phyloP scores from a whole-genome alignment of 2,888 invertebrate species.

The Hydrotaea diabolus region DNA sequence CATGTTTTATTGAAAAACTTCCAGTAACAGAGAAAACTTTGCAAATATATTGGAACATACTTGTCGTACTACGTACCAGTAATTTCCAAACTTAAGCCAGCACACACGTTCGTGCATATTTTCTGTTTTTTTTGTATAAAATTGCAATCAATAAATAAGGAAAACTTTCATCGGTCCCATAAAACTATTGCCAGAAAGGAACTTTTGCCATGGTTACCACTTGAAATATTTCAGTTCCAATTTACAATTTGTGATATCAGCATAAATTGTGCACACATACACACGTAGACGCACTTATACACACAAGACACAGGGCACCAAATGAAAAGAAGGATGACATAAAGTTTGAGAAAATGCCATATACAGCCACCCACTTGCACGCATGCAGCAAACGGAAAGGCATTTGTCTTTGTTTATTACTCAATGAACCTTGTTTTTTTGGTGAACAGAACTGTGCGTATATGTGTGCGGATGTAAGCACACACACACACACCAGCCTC shows the following conservation, averaged over 20 bases:
- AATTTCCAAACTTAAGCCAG: not conserved
- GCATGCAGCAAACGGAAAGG: not conserved
- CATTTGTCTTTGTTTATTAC: slow-evolving; percentile 1
- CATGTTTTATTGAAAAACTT: slow-evolving; percentile 21
- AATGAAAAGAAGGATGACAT: no score
- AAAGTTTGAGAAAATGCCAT: slow-evolving; percentile 3
- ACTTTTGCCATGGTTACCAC: slow-evolving; percentile 3
- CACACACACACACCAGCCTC: not conserved
- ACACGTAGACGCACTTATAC: not conserved
- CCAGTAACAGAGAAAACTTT: not conserved
- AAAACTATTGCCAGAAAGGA: slow-evolving; percentile 6
- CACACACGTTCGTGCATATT: not conserved
- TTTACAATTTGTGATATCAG: slow-evolving; percentile 32
- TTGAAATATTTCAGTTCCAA: slow-evolving; percentile 35
- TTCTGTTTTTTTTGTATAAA: no score
- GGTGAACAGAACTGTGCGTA: no score
- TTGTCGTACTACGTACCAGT: no score
- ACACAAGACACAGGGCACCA: not conserved
- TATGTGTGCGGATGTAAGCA: not conserved
- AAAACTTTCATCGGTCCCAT: slow-evolving; percentile 26
- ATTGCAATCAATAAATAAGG: slow-evolving; percentile 11
- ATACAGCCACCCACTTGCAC: not conserved
- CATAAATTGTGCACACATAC: slow-evolving; percentile 14
- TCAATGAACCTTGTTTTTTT: no score
- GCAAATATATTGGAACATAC: slow-evolving; percentile 1